A percentile compares a stretch with the other conserved stretches of the same genome.
Conservation (phyloP, 2,113 vertebrate genomes). For the Lontra canadensis region DNA sequence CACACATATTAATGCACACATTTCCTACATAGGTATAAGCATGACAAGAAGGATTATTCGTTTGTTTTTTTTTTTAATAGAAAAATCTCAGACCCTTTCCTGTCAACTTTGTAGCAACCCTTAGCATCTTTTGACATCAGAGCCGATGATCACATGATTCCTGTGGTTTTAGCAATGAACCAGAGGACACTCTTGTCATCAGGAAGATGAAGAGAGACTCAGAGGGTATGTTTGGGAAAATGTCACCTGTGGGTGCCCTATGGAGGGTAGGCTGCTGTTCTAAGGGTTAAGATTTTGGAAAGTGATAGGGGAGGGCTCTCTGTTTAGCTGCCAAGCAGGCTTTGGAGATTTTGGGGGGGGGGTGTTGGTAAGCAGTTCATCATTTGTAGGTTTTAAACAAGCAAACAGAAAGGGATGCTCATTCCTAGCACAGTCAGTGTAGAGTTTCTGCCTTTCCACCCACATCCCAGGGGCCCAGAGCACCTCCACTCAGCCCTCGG, state of each 20-base stretch:
- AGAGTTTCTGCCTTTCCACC: neutral
- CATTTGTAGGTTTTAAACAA: neutral
- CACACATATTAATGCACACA: neutral
- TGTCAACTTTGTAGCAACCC: slow-evolving; percentile 26
- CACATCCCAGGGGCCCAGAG: accelerated
- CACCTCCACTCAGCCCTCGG: neutral
- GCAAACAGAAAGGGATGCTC: neutral
- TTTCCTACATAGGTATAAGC: neutral
- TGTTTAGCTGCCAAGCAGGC: neutral
- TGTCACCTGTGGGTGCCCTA: neutral
- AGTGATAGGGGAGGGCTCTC: neutral
- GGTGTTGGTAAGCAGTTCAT: neutral
- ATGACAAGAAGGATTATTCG: neutral
- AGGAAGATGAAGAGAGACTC: neutral
- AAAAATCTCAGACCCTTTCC: slow-evolving; percentile 21
- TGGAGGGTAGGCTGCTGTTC: too few relatives aligned
- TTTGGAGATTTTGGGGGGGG: neutral
- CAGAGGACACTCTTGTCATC: neutral
- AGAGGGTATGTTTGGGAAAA: neutral
- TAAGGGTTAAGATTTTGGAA: neutral
- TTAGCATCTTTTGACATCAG: slow-evolving; percentile 38
- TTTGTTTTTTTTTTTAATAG: neutral
- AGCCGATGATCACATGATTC: neutral
- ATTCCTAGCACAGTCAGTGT: accelerated
- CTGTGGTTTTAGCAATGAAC: neutral